These are phyloP conservation scores for Notocelia uddmanniana DNA, from an alignment of 2,888 invertebrate species.

Conservation along the genomic window DNA sequence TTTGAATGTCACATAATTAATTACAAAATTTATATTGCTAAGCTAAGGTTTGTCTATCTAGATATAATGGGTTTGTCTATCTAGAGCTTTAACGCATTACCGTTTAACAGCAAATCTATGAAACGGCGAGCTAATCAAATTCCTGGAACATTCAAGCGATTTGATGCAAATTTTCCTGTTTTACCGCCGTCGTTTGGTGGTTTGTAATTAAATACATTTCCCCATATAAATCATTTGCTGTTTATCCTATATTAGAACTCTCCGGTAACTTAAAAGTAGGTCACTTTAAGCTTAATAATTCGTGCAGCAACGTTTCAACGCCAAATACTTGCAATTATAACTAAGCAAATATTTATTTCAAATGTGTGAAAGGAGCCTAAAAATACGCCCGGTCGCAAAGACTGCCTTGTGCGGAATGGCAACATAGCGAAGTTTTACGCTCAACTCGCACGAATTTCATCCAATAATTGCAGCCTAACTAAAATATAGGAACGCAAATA, in stretches of 20 bases:
- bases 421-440: neutral
- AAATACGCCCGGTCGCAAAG: neutral
- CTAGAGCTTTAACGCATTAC: neutral
- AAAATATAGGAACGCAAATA: too few species aligned
- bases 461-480: neutral
- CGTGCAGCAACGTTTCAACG: slow-evolving; percentile 1
- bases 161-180: neutral
- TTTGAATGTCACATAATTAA: too few species aligned
- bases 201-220: too few species aligned
- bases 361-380: neutral
- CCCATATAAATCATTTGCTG: neutral
- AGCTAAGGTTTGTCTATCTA: too few species aligned
- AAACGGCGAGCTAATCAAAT: neutral
- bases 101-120: neutral
- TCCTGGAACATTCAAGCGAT: neutral
- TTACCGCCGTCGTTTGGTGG: too few species aligned
- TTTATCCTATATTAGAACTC: neutral
- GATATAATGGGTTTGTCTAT: too few species aligned
- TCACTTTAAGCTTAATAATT: neutral
- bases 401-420: neutral
- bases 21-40: too few species aligned
- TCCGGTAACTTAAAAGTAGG: too few species aligned
- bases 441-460: neutral
- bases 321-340: too few species aligned
- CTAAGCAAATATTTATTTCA: too few species aligned